Evolutionary conservation across 2,888 invertebrate species (phyloP), one percentile per base, ranked within the genome.

Genomic region (Nipponacmea schrenckii): DNA sequence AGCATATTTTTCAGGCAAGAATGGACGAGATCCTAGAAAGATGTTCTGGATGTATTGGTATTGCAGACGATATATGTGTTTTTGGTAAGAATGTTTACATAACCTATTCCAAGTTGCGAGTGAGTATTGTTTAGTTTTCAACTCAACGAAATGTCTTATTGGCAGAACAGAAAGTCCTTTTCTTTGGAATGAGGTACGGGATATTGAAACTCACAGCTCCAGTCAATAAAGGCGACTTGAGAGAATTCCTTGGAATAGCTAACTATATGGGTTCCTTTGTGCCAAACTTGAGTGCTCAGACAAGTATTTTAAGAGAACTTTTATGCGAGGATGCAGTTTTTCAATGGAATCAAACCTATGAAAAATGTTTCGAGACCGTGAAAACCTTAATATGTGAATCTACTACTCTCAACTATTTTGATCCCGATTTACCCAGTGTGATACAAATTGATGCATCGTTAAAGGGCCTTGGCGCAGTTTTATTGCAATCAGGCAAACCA

Each of bases 61-160:
- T 64, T 64, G 31, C 64, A n/a, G 31, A 39, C 15, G 17, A 64
- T 27, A 31, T 64, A n/a, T 2, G 31, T n/a, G 27, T 44, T 17
- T 27, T 31, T 27, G 39, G n/a, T 17, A 56, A 56, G 24, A 24
- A 24, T 4, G 24, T 20, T 24, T 24, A 20, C 56, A 56, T 24
- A 56, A 56, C 17, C 15, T 56, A 2, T 7, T 10, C 3, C 20
- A 56, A 1, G 56, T 56, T 1, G 56, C 56, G 8, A 56, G 24
- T 24, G 56, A 56, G 24, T 56, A 56, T 56, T 20, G 12, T 10
- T 24, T 56, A 24, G 56, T 5, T 10, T 56, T 56, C 4, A 56
- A 56, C 24, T 56, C 56, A 2, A 15, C 20, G 24, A 56, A 56
- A 3, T 56, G 12, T 31, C n/a, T n/a, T 8, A 75, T 73, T 15